These are phyloP conservation scores for Miichthys miiuy DNA, from an alignment of 2,797 vertebrate genomes.

Conservation along the genomic window DNA sequence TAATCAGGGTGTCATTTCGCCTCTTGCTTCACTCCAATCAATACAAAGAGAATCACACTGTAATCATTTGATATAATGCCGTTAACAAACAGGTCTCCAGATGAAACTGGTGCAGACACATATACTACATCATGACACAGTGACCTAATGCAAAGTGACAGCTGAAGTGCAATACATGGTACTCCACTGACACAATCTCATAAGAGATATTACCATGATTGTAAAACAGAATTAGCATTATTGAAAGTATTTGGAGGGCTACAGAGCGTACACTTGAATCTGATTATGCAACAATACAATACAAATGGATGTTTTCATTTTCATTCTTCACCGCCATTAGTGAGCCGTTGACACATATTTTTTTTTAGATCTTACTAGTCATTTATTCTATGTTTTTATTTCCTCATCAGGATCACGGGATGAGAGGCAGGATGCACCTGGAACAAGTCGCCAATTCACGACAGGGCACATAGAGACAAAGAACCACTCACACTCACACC, in stretches of 20 bases:
- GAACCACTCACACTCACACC: too few relatives aligned
- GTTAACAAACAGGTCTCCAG: conserved; percentile 32
- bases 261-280: neutral
- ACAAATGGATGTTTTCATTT: neutral
- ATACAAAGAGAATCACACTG: conserved; percentile 57
- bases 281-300: neutral
- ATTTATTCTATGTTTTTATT: neutral
- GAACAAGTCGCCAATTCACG: too few relatives aligned
- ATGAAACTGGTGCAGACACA: conserved; percentile 7
- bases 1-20: conserved; percentile 60
- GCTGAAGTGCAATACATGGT: neutral
- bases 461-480: too few relatives aligned
- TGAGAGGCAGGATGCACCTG: too few relatives aligned
- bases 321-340: neutral
- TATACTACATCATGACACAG: conserved; percentile 7
- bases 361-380: neutral
- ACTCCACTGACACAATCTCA: neutral
- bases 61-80: conserved; percentile 40
- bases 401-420: too few relatives aligned
- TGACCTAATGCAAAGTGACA: conserved; percentile 13
- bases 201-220: neutral
- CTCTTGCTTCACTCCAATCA: conserved; percentile 39
- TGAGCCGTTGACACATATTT: neutral
- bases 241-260: neutral
- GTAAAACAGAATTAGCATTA: neutral